Evolutionary conservation across 1,140 invertebrate genomes (phyloP).

Genomic region (Nymphalis io): DNA sequence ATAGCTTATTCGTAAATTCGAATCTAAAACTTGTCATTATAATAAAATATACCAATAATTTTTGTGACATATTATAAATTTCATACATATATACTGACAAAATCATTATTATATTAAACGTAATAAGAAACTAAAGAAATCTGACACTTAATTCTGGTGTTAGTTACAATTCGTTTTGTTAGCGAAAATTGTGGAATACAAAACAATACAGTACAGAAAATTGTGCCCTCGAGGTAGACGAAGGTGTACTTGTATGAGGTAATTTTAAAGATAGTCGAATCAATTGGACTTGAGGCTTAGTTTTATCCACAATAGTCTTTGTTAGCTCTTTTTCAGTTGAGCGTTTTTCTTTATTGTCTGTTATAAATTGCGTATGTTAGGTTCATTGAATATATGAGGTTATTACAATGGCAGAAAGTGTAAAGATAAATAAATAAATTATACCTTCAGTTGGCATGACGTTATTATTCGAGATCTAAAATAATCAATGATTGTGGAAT

Average conservation of each 20-base stretch:
- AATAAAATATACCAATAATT: too few relatives aligned
- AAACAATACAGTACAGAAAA: slow-evolving; percentile 6
- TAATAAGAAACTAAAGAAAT: background rate
- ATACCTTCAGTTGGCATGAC: too few relatives aligned
- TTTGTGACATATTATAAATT: too few relatives aligned
- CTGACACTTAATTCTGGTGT: background rate
- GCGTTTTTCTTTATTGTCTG: background rate
- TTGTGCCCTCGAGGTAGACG: slow-evolving; percentile 2
- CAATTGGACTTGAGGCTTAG: slow-evolving; percentile 1
- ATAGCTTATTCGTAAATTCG: too few relatives aligned
- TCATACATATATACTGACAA: too few relatives aligned
- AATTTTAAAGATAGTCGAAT: slow-evolving; percentile 7
- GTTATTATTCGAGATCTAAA: too few relatives aligned
- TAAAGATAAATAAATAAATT: background rate
- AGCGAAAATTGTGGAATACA: slow-evolving; percentile 7
- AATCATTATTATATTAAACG: too few relatives aligned
- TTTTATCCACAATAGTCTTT: background rate
- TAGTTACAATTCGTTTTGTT: slow-evolving; percentile 4
- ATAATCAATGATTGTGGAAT: too few relatives aligned
- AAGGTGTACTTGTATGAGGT: background rate
- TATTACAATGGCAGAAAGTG: too few relatives aligned
- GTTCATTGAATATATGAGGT: background rate
- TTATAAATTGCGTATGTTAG: background rate
- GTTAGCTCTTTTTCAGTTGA: background rate
- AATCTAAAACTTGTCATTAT: too few relatives aligned